Evolutionary conservation across 2,113 vertebrate species (phyloP).

Genomic region (Platanista minor): DNA sequence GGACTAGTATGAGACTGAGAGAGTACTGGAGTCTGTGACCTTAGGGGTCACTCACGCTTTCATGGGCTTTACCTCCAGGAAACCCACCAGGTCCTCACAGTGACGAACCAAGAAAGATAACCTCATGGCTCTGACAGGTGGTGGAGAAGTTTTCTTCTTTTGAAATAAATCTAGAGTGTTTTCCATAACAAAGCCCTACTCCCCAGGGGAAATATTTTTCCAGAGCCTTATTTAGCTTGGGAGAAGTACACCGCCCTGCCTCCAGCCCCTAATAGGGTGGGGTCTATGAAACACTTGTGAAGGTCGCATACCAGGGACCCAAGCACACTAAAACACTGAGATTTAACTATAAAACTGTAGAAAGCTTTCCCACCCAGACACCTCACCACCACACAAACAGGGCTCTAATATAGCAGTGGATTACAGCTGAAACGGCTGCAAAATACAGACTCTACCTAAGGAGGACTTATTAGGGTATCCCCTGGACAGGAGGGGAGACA

Average conservation of each 20-base stretch:
- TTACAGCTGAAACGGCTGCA: neutral
- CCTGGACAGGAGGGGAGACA: neutral
- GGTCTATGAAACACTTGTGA: neutral
- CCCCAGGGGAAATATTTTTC: neutral
- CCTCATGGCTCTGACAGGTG: neutral
- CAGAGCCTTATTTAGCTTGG: neutral
- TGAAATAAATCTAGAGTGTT: neutral
- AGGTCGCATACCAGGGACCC: neutral
- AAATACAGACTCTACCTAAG: neutral
- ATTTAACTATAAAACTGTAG: neutral
- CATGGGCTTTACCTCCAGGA: neutral
- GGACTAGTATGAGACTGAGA: neutral
- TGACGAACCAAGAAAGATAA: neutral
- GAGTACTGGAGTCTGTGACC: neutral
- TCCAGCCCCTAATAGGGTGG: neutral
- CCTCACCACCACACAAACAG: neutral
- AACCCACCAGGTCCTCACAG: neutral
- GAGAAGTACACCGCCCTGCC: neutral
- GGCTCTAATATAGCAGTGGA: neutral
- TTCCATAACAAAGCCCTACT: neutral
- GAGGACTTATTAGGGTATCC: neutral
- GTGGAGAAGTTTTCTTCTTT: neutral
- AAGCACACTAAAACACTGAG: neutral
- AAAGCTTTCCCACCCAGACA: neutral
- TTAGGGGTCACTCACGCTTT: neutral